Conservation (phyloP, 2,888 invertebrate species). For the Oxyscelio sp. region DNA sequence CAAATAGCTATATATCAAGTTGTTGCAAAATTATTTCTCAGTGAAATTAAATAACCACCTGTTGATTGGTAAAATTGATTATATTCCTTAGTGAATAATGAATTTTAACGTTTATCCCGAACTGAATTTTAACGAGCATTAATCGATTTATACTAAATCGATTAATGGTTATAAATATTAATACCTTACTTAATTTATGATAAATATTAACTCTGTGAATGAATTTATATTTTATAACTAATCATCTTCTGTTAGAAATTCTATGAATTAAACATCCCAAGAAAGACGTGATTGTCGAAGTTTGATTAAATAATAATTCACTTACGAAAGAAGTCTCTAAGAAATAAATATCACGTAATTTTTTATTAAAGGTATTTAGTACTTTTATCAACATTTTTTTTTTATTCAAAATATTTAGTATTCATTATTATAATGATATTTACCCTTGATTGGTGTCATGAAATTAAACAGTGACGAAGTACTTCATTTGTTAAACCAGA, state of each 20-base stretch:
- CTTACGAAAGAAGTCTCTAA: not conserved
- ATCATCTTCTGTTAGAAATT: constrained; percentile 13
- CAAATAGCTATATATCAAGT: not conserved
- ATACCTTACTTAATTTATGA: constrained; percentile 16
- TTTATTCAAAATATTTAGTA: too few relatives aligned
- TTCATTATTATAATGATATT: too few relatives aligned
- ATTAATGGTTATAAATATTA: constrained; percentile 36
- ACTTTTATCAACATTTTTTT: too few relatives aligned
- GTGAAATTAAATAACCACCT: constrained; percentile 6
- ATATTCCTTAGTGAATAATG: constrained; percentile 8
- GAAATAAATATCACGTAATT: too few relatives aligned
- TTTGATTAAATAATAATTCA: not conserved
- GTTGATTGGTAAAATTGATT: constrained; percentile 1
- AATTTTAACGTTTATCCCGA: not conserved
- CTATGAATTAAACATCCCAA: constrained; percentile 35
- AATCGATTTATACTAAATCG: not conserved
- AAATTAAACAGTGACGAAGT: too few relatives aligned
- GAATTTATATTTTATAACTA: constrained; percentile 35
- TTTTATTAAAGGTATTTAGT: too few relatives aligned
- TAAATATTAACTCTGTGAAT: constrained; percentile 4
- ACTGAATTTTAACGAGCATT: constrained; percentile 12
- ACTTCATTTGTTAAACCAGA: too few relatives aligned
- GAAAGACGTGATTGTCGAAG: not conserved
- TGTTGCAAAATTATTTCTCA: not conserved
- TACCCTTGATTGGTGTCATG: too few relatives aligned